phyloP scores from a whole-genome alignment of 2,113 vertebrate species.

The Gobio gobio region DNA sequence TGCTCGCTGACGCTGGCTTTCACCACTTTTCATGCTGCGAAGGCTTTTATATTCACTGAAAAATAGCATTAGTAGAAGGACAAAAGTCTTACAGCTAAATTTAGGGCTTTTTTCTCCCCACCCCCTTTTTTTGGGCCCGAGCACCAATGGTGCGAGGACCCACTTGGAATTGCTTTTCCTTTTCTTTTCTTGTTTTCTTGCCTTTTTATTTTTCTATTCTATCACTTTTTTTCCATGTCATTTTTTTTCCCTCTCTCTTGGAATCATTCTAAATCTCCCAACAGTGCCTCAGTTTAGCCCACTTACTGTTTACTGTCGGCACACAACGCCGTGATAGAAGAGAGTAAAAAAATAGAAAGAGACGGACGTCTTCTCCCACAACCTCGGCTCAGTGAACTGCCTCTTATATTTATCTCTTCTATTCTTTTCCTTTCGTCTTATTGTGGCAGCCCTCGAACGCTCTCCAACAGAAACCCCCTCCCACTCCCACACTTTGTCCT shows the following conservation, averaged over 20 bases:
- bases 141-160: no score
- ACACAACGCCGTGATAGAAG: not conserved
- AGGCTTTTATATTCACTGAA: constrained; percentile 20
- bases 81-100: constrained; percentile 40
- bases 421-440: not conserved
- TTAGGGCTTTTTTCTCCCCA: not conserved
- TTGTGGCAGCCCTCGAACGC: not conserved
- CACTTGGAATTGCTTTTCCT: not conserved
- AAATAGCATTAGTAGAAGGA: constrained; percentile 37
- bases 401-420: constrained; percentile 26
- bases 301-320: not conserved
- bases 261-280: constrained; percentile 13
- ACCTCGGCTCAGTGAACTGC: constrained; percentile 32
- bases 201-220: not conserved
- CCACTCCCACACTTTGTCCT: constrained; percentile 3
- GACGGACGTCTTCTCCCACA: not conserved
- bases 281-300: constrained; percentile 15
- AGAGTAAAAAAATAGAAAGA: not conserved
- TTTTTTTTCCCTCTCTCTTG: not conserved
- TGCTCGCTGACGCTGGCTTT: constrained; percentile 18
- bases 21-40: constrained; percentile 2
- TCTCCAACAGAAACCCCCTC: not conserved
- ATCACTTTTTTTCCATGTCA: constrained; percentile 3
- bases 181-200: not conserved
- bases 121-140: not conserved